Evolutionary conservation across 2,113 vertebrate genomes (phyloP).

Genomic region (Agapornis roseicollis): DNA sequence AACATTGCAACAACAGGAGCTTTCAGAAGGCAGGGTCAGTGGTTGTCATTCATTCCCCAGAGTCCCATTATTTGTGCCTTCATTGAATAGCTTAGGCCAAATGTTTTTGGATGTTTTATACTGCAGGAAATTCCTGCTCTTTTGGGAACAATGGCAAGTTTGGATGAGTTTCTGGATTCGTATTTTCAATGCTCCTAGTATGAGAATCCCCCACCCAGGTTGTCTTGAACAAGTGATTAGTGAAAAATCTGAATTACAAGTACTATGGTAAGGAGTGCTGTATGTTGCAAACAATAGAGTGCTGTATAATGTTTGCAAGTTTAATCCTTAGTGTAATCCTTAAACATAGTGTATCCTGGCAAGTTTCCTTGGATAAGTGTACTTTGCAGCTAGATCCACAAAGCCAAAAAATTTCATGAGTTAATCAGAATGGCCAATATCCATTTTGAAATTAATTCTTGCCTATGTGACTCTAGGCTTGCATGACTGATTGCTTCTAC

Average conservation of each 20-base stretch:
- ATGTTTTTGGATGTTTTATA: background rate
- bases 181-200: background rate
- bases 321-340: constrained; percentile 18
- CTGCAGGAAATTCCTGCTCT: background rate
- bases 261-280: background rate
- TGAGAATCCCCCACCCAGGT: background rate
- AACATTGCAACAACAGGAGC: background rate
- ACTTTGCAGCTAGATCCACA: background rate
- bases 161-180: background rate
- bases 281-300: background rate
- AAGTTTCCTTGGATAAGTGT: background rate
- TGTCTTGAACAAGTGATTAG: background rate
- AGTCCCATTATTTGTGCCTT: constrained; percentile 11
- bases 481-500: background rate
- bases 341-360: background rate
- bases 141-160: background rate
- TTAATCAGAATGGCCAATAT: background rate
- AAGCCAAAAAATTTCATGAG: background rate
- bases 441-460: background rate
- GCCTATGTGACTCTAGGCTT: background rate
- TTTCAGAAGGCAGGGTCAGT: background rate
- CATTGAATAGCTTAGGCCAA: background rate
- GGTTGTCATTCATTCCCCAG: background rate
- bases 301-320: background rate
- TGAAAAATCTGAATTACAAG: background rate